Evolutionary conservation across 1,140 invertebrate species (phyloP).

Genomic region (Eupeodes corollae): DNA sequence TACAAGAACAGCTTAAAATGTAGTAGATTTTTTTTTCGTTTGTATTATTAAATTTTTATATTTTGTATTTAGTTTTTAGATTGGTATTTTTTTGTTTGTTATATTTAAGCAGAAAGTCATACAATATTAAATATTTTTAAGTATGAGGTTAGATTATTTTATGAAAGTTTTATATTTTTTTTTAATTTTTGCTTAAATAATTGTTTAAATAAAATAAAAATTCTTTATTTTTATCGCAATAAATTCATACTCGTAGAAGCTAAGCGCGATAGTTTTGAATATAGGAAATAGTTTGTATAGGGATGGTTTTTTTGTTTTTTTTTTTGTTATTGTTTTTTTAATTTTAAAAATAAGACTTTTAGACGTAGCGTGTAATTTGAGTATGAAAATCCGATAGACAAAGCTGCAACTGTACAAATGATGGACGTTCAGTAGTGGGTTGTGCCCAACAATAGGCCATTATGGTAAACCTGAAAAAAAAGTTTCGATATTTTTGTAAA

Average conservation of each 20-base stretch:
- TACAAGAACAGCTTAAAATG: too few relatives aligned
- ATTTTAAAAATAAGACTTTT: slow-evolving; percentile 21
- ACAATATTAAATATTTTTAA: too few relatives aligned
- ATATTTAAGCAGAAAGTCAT: too few relatives aligned
- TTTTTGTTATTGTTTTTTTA: not conserved
- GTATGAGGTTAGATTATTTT: too few relatives aligned
- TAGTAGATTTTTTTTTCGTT: too few relatives aligned
- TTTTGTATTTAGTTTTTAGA: too few relatives aligned
- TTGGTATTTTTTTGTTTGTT: too few relatives aligned
- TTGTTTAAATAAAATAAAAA: not conserved
- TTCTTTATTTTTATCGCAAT: not conserved
- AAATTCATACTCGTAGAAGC: not conserved
- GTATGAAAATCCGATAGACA: slow-evolving; percentile 76
- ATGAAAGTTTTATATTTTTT: too few relatives aligned
- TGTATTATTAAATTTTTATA: too few relatives aligned
- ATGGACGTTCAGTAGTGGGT: slow-evolving; percentile 75
- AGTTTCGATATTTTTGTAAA: too few relatives aligned
- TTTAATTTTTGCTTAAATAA: too few relatives aligned
- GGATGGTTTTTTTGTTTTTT: not conserved
- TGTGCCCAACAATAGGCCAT: slow-evolving; percentile 92
- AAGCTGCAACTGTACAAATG: slow-evolving; percentile 69
- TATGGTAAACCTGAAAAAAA: slow-evolving; percentile 63
- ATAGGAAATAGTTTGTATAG: slow-evolving; percentile 1
- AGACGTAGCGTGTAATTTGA: slow-evolving; percentile 69
- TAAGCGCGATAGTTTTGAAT: too few relatives aligned